Evolutionary conservation across 2,113 vertebrate genomes (phyloP), one percentile per base, ranked within the genome.

Genomic region (Pitta sordida): DNA sequence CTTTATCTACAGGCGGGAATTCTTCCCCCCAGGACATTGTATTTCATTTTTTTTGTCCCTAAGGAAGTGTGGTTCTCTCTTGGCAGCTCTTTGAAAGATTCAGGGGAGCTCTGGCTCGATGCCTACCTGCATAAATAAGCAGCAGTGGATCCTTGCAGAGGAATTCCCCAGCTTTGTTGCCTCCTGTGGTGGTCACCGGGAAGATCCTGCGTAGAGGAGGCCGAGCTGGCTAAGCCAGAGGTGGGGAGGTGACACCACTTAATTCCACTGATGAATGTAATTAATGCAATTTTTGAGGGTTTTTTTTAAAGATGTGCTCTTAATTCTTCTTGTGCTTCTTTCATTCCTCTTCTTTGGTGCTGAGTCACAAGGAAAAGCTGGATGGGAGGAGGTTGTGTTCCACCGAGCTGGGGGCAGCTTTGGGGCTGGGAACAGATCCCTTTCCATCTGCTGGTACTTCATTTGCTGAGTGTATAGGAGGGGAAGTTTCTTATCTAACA

Each of bases 21-120:
- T 86, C 44, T 71, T 51, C 43, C 64, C 58, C 14, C 3, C 5
- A 24, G 18, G 16, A 3, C 17, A 0, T 46, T 24, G 27, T 39
- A 7, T 36, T 62, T 76, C 21, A 15, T 95, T 39, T 21, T 15
- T n/a, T 16, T 86, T 44, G 30, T 77, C 79, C 80, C 60, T 91
- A 75, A 93, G 52, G 37, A 83, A 94, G 75, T 84, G 32, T 39
- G 43, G 5, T 84, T 86, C 74, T 76, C 86, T 59, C 79, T 30
- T 95, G 84, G 32, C 97, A 98, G 98, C 92, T 98, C 98, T 69
- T 96, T 98, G 92, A 98, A 97, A 90, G 97, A 98, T 81, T 98
- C 98, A 1, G 98, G 98, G n/a, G 97, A 98, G 55, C 97, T 98
- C 71, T 98, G 98, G 98, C 96, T 98, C 1, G 98, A 98, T 27